These are phyloP conservation scores for Acleris sparsana DNA, from an alignment of 2,888 invertebrate genomes.

Conservation along the genomic window DNA sequence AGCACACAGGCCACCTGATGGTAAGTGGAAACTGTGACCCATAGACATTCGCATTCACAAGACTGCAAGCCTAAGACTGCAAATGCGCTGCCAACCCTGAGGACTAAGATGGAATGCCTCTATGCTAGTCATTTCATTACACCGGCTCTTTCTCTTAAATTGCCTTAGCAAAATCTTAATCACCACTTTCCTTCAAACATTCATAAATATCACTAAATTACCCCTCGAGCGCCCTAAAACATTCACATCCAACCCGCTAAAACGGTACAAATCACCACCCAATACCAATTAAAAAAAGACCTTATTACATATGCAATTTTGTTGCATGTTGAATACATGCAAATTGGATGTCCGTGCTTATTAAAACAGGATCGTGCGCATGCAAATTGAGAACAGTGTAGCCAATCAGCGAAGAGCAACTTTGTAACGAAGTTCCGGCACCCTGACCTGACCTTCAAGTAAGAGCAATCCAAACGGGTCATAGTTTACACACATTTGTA, in stretches of 20 bases:
- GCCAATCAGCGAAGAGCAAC: slow-evolving; percentile 9
- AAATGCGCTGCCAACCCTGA: too few relatives aligned
- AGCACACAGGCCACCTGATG: too few relatives aligned
- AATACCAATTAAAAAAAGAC: slow-evolving; percentile 10
- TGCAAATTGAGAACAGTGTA: slow-evolving; percentile 14
- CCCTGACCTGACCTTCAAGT: slow-evolving; percentile 10
- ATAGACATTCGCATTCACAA: too few relatives aligned
- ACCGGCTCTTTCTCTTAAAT: too few relatives aligned
- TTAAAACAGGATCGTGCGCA: not conserved
- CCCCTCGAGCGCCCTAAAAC: not conserved
- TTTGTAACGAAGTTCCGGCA: slow-evolving; percentile 8
- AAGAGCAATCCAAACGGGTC: not conserved
- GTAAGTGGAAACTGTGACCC: too few relatives aligned
- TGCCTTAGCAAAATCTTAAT: too few relatives aligned
- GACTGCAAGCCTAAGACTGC: too few relatives aligned
- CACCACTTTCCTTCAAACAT: too few relatives aligned
- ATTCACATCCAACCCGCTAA: not conserved
- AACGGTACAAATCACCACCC: not conserved
- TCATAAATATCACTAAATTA: not conserved
- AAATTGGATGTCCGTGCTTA: not conserved
- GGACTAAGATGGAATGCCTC: too few relatives aligned
- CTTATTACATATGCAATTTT: not conserved
- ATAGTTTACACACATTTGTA: not conserved
- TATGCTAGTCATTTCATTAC: too few relatives aligned
- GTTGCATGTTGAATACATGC: not conserved